Base-by-base conservation (phyloP, 1,140 invertebrate species). In the Alviniconcha marisindica region DNA sequence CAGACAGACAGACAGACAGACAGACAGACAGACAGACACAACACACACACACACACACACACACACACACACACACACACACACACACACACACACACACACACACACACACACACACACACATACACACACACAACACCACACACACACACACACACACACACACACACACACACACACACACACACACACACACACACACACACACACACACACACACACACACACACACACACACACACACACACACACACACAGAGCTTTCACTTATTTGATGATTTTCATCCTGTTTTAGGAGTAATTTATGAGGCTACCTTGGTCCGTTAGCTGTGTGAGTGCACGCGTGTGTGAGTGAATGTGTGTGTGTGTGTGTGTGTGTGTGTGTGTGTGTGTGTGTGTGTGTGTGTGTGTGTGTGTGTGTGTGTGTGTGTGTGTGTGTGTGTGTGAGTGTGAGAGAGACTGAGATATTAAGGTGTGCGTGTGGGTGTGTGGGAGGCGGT, bases 21-120 rank as follows among this genome's bases (percentile, higher is more conserved):
- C 54, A 18, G 21, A 18, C 54, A 18, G 0, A 60, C 54, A 60
- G 21, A 60, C 54, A 60, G n/a, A n/a, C n/a, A n/a, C n/a, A 18
- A 60, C 54, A 60, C 54, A 60, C 54, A 60, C 54, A 60, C 54
- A 60, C 54, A 60, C 54, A 60, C 54, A 60, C 54, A 60, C 54
- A 5, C 54, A 21, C 60, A 31, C 15, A 21, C 31, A 21, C 15
- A 21, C 60, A 21, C 31, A 33, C 31, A 15, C 31, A 5, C 31
- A 15, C 60, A 33, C 60, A 33, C 60, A 33, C 60, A 66, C 60
- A 31, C 31, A 66, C 60, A 33, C 60, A 66, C 60, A 66, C 60
- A 3, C 15, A 66, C 60, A 33, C 60, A 66, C 31, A 33, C 60
- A 66, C 60, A 15, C 60, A n/a, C n/a, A n/a, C n/a, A n/a, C n/a